A percentile compares a stretch with the other conserved stretches of the same genome.
These are phyloP conservation scores for Drosophila erecta DNA, from an alignment of 1,140 invertebrate genomes.

Conservation along the genomic window DNA sequence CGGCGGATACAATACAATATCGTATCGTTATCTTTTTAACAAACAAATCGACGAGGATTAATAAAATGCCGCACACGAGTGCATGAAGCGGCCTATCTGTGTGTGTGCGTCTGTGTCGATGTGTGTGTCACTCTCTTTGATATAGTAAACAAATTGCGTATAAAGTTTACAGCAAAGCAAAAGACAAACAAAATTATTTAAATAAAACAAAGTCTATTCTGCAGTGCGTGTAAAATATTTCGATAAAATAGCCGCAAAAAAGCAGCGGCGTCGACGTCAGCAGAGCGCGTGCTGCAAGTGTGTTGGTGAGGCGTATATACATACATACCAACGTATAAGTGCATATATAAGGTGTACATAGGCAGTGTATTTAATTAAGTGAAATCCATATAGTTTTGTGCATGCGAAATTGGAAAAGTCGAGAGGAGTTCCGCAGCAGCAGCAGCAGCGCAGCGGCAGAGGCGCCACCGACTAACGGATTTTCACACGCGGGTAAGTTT, in stretches of 20 bases:
- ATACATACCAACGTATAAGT: conserved; percentile 35
- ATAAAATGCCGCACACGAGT: conserved; percentile 17
- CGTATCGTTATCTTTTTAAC: conserved; percentile 26
- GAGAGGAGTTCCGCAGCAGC: conserved; percentile 43
- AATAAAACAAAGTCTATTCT: conserved; percentile 27
- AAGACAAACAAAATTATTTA: conserved; percentile 9
- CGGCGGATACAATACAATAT: conserved; percentile 4
- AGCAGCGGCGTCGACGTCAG: conserved; percentile 42
- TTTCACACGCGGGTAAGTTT: conserved; percentile 72
- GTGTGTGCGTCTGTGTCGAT: conserved; percentile 2
- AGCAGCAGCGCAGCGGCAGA: conserved; percentile 37
- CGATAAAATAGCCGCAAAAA: conserved; percentile 45
- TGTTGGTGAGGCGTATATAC: conserved; percentile 65
- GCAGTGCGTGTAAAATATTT: conserved; percentile 59
- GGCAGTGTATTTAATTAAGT: conserved; percentile 58
- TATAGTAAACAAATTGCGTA: conserved; percentile 33
- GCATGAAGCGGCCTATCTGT: conserved; percentile 14
- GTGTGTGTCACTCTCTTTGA: conserved; percentile 16
- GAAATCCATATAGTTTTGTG: conserved; percentile 59
- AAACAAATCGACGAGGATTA: conserved; percentile 26
- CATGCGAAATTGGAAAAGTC: conserved; percentile 50
- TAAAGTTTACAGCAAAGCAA: conserved; percentile 3
- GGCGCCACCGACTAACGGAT: conserved; percentile 61
- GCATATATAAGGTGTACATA: conserved; percentile 38
- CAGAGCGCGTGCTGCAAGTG: conserved; percentile 65